Conservation (phyloP, 2,888 invertebrate genomes). For the Xanthia togata region DNA sequence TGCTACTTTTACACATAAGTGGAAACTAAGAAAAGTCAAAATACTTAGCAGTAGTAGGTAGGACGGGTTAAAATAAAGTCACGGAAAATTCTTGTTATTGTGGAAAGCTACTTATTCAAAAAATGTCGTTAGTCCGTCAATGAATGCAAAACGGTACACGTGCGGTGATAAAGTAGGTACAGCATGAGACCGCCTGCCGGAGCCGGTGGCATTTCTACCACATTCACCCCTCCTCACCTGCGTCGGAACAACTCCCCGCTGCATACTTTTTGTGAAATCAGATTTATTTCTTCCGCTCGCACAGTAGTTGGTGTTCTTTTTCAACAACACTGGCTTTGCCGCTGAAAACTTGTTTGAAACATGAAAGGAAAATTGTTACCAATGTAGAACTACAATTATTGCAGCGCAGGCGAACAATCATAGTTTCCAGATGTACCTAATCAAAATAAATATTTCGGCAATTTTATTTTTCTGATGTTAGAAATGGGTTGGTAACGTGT, state of each 20-base stretch:
- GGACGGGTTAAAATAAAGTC: neutral
- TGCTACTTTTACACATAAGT: too few relatives aligned
- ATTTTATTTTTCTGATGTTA: conserved; percentile 61
- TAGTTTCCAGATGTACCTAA: conserved; percentile 62
- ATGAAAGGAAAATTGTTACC: conserved; percentile 60
- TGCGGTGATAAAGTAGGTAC: conserved; percentile 67
- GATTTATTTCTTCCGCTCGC: conserved; percentile 79
- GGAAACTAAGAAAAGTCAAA: conserved; percentile 5
- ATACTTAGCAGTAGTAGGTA: neutral
- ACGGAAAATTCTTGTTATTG: neutral
- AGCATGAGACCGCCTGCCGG: conserved; percentile 60
- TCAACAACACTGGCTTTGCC: conserved; percentile 51
- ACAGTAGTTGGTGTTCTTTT: conserved; percentile 67
- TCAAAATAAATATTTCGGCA: conserved; percentile 66
- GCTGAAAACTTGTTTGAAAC: conserved; percentile 61
- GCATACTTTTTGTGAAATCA: conserved; percentile 74
- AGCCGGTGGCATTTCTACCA: conserved; percentile 72
- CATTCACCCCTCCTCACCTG: conserved; percentile 54
- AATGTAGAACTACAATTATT: conserved; percentile 37
- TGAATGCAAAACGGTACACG: conserved; percentile 70
- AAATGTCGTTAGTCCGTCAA: conserved; percentile 61
- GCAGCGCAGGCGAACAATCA: conserved; percentile 47
- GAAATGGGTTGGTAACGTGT: conserved; percentile 47
- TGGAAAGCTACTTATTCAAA: conserved; percentile 41
- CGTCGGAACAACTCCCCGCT: conserved; percentile 66